These are phyloP conservation scores for Sula dactylatra DNA, from an alignment of 2,113 vertebrate genomes.

Conservation along the genomic window DNA sequence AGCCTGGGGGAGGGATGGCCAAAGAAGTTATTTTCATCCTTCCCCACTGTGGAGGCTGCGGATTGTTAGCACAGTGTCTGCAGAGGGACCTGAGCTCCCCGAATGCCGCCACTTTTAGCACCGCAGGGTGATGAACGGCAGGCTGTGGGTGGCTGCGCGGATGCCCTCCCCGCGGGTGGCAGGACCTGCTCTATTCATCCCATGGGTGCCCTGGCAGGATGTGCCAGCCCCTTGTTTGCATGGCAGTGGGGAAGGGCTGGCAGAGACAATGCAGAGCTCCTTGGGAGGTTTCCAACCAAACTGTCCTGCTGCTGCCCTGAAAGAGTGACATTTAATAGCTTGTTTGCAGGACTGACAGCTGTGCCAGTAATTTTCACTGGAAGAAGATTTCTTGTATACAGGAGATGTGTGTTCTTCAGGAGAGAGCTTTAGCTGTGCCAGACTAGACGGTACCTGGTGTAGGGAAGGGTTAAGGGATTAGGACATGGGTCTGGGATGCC, in stretches of 20 bases:
- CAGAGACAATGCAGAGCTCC: background rate
- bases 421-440: background rate
- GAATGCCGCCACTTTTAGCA: fast-evolving
- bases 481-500: background rate
- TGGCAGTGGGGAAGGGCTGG: background rate
- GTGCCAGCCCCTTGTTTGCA: background rate
- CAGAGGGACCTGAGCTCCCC: background rate
- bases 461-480: background rate
- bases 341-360: background rate
- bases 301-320: background rate
- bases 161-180: background rate
- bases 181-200: background rate
- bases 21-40: background rate
- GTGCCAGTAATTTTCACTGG: background rate
- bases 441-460: background rate
- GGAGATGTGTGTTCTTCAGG: background rate
- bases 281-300: background rate
- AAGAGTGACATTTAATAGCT: background rate
- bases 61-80: background rate
- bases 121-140: background rate
- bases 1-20: background rate
- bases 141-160: background rate
- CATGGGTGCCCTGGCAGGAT: background rate
- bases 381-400: background rate
- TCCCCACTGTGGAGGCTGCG: background rate